Evolutionary conservation across 1,140 invertebrate species (phyloP).

Genomic region (Zaprionus davidi): DNA sequence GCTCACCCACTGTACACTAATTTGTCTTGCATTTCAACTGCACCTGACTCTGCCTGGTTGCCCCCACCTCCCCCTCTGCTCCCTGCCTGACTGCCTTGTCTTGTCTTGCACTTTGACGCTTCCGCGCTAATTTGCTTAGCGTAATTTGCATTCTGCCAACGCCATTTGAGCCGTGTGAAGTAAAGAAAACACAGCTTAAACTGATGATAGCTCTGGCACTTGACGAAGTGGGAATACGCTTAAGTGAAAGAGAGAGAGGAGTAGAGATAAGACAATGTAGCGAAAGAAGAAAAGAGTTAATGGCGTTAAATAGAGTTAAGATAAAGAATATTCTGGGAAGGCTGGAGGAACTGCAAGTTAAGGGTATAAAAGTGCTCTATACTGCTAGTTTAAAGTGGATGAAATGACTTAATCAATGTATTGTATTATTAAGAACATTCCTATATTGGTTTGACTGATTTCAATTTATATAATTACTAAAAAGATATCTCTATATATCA

Average conservation of each 20-base stretch:
- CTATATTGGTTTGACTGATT: not conserved
- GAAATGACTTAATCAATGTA: not conserved
- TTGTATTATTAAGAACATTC: not conserved
- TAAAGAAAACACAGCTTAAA: constrained; percentile 26
- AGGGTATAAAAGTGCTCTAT: not conserved
- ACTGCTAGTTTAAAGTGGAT: not conserved
- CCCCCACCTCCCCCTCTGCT: not conserved
- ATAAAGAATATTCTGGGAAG: not conserved
- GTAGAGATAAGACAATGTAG: not conserved
- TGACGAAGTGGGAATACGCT: constrained; percentile 5
- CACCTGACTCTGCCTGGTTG: constrained; percentile 7
- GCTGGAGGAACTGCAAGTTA: not conserved
- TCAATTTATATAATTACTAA: not conserved
- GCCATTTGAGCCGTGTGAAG: constrained; percentile 69
- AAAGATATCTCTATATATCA: not conserved
- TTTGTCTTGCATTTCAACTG: constrained; percentile 68
- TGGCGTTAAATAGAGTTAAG: not conserved
- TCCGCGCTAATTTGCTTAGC: constrained; percentile 77
- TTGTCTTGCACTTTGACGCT: constrained; percentile 67
- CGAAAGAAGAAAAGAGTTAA: not conserved
- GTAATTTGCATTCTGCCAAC: constrained; percentile 79
- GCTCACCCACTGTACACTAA: constrained; percentile 57
- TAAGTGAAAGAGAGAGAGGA: not conserved
- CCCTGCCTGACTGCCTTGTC: constrained; percentile 4
- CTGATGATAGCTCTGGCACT: constrained; percentile 9